Base-by-base conservation (phyloP, 1,140 invertebrate species). In the Pseudomyrmex flavicornis region DNA sequence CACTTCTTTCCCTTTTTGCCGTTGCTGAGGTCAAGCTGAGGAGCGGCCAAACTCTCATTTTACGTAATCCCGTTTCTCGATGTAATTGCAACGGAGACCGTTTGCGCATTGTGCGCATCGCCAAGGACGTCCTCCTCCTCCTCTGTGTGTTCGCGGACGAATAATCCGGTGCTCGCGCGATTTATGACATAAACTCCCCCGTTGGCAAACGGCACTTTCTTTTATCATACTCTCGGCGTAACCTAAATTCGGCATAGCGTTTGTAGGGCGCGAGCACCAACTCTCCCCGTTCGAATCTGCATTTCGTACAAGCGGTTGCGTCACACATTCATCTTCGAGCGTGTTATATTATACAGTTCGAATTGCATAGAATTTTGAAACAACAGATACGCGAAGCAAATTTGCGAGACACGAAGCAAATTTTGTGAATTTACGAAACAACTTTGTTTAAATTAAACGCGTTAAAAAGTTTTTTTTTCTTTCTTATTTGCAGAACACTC, bases 51-150 rank as follows among this genome's bases (percentile, higher is more conserved):
- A 90, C 89, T 90, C 85, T 80, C 63, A 74, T 48, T 82, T 92
- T 92, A 90, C 87, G 89, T 91, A 93, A 93, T 89, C 73, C 89
- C 87, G 86, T 90, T 88, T 85, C 48, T 17, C 75, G 76, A 88
- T 86, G 79, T 90, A 92, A 92, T 92, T 91, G 87, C 84, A 73
- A 35, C 83, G 48, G 5, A 35, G 5, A 83, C 62, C 68, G 59
- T 66, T 35, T 72, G 52, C 59, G 15, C 58, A 69, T 44, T n/a
- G 9, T 62, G 46, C 68, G 72, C 56, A 50, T 58, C 44, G 13
- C 8, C 73, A 68, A 83, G 66, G 80, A 52, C 65, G 26, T 10
- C 17, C 8, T 22, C 0, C 13, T 46, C 20, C 54, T 26, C 0
- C 35, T 35, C 35, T 5, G 35, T 35, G 35, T 35, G 26, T 26